These are phyloP conservation scores for Nasonia oneida DNA, from an alignment of 2,888 invertebrate species.

Conservation along the genomic window DNA sequence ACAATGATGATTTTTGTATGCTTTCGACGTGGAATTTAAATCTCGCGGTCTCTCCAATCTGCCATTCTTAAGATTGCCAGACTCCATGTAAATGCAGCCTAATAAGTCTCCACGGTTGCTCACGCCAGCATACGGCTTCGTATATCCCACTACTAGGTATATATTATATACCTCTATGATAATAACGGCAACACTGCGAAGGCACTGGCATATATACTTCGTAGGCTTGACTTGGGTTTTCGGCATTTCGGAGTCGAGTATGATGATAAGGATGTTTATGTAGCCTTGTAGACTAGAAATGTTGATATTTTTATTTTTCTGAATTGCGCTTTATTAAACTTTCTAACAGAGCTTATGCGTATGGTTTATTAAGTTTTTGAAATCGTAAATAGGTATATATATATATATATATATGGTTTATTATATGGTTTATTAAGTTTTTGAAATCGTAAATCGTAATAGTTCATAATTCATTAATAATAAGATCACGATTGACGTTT, in stretches of 20 bases:
- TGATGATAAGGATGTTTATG: constrained; percentile 18
- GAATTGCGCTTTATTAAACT: constrained; percentile 15
- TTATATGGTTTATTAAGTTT: not conserved
- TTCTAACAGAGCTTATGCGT: not conserved
- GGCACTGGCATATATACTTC: no score
- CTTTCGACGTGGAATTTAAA: no score
- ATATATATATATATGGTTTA: not conserved
- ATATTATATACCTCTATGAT: no score
- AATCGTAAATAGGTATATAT: not conserved
- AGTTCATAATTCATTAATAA: not conserved
- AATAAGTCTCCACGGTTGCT: no score
- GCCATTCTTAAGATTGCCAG: no score
- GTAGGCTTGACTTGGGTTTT: no score
- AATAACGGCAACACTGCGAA: no score
- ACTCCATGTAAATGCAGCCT: no score
- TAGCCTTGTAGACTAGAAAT: not conserved
- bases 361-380: constrained; percentile 1
- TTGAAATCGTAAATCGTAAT: not conserved
- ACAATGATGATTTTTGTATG: no score
- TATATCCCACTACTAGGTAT: no score
- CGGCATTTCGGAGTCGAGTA: not conserved
- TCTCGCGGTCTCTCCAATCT: no score
- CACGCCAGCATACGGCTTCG: no score
- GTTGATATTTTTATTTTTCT: constrained; percentile 37
- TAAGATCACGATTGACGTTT: not conserved